Percentiles rank a stretch among this genome's conserved stretches.
Evolutionary conservation across 2,113 vertebrate species (phyloP).

Genomic region (Lanius ludovicianus): DNA sequence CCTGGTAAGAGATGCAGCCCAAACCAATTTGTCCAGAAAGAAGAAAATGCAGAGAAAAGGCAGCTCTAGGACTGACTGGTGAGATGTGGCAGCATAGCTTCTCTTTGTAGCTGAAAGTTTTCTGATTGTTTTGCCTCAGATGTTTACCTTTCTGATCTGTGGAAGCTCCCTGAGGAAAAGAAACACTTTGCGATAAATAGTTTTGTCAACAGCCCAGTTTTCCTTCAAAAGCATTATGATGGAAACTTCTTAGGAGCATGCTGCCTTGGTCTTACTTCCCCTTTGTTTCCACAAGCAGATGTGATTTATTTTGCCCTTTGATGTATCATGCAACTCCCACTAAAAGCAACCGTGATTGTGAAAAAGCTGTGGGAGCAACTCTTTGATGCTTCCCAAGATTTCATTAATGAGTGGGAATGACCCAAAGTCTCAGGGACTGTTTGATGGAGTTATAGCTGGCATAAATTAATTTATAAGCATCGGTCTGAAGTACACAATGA

Average conservation of each 20-base stretch:
- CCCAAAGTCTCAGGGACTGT: not conserved
- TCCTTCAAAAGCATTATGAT: not conserved
- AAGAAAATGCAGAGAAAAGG: not conserved
- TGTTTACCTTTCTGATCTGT: not conserved
- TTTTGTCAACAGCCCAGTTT: slow-evolving; percentile 19
- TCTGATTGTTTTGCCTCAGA: not conserved
- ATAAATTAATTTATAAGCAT: not conserved
- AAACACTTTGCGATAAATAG: not conserved
- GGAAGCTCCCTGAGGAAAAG: not conserved
- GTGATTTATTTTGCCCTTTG: slow-evolving; percentile 29
- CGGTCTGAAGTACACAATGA: not conserved
- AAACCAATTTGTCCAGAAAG: not conserved
- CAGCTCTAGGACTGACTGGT: not conserved
- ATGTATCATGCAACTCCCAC: not conserved
- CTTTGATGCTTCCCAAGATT: not conserved
- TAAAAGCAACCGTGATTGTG: not conserved
- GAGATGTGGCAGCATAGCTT: not conserved
- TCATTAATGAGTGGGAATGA: not conserved
- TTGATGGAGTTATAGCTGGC: not conserved
- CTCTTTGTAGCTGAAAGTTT: not conserved
- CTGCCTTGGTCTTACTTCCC: not conserved
- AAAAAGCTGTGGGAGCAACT: not conserved
- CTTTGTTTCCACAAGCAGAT: slow-evolving; percentile 3
- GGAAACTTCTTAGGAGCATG: not conserved
- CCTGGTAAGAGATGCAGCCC: not conserved